These are phyloP conservation scores for Drosophila sordidapex DNA, from an alignment of 2,888 invertebrate species.

Conservation along the genomic window DNA sequence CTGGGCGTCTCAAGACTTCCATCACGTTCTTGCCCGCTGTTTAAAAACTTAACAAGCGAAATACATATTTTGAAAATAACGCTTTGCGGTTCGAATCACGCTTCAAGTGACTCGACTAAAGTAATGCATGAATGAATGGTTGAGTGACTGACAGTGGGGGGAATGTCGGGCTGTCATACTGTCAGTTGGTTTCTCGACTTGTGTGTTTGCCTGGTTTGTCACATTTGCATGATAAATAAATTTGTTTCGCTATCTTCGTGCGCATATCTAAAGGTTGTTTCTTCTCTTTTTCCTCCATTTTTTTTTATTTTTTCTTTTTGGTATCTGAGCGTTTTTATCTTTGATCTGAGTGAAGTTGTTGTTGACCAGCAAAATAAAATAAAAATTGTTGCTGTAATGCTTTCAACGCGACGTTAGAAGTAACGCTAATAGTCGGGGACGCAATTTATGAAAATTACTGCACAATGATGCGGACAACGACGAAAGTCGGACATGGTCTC, in stretches of 20 bases:
- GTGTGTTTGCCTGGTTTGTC: conserved; percentile 51
- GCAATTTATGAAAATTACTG: conserved; percentile 81
- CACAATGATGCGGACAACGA: conserved; percentile 69
- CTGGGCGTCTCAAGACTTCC: background rate
- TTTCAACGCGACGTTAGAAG: conserved; percentile 72
- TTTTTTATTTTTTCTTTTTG: background rate
- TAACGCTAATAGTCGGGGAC: conserved; percentile 76
- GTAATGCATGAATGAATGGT: conserved; percentile 45
- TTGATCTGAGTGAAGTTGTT: conserved; percentile 36
- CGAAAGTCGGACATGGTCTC: conserved; percentile 45
- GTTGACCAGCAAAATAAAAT: conserved; percentile 24
- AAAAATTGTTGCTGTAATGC: conserved; percentile 55
- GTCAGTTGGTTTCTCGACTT: conserved; percentile 34
- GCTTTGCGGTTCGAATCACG: conserved; percentile 65
- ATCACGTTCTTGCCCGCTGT: conserved; percentile 21
- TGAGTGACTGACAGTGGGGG: conserved; percentile 37
- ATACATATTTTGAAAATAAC: conserved; percentile 60
- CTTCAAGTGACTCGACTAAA: conserved; percentile 51
- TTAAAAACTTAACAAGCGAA: conserved; percentile 72
- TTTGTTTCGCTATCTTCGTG: conserved; percentile 52
- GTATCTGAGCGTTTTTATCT: conserved; percentile 36
- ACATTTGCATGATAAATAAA: conserved; percentile 75
- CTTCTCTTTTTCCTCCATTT: background rate
- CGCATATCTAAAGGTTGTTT: conserved; percentile 42
- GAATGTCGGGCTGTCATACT: conserved; percentile 35